phyloP scores from a whole-genome alignment of 1,140 invertebrate genomes.

The Panulirus ornatus region DNA sequence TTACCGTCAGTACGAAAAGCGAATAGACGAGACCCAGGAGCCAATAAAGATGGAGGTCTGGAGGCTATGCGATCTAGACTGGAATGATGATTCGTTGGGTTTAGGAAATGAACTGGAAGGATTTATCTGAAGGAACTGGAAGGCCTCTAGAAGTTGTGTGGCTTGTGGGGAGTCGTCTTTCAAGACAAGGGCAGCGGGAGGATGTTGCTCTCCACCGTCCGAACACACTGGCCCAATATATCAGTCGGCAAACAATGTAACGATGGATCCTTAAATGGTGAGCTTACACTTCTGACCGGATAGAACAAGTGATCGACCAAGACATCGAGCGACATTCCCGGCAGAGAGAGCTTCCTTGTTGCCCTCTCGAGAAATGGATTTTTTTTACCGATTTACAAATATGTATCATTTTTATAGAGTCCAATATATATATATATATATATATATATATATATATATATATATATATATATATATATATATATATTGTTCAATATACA shows the following conservation, averaged over 20 bases:
- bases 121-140: slow-evolving; percentile 47
- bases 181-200: background rate
- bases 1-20: slow-evolving; percentile 13
- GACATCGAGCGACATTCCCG: no score
- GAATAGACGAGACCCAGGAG: slow-evolving; percentile 8
- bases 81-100: slow-evolving; percentile 55
- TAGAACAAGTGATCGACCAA: no score
- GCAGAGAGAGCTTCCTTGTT: no score
- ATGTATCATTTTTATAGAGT: slow-evolving; percentile 1
- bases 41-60: slow-evolving; percentile 27
- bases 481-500: background rate
- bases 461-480: slow-evolving; percentile 4
- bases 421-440: slow-evolving; percentile 28
- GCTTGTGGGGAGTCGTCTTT: no score
- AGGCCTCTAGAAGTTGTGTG: slow-evolving; percentile 14
- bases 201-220: background rate
- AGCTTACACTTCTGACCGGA: no score
- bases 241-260: no score
- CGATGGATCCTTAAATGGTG: no score
- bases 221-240: background rate
- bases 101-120: slow-evolving; percentile 68
- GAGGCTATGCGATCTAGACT: background rate
- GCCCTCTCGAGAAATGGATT: no score
- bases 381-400: background rate
- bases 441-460: slow-evolving; percentile 12